phyloP scores from a whole-genome alignment of 1,140 invertebrate species.

The Aphaenogaster rudis region DNA sequence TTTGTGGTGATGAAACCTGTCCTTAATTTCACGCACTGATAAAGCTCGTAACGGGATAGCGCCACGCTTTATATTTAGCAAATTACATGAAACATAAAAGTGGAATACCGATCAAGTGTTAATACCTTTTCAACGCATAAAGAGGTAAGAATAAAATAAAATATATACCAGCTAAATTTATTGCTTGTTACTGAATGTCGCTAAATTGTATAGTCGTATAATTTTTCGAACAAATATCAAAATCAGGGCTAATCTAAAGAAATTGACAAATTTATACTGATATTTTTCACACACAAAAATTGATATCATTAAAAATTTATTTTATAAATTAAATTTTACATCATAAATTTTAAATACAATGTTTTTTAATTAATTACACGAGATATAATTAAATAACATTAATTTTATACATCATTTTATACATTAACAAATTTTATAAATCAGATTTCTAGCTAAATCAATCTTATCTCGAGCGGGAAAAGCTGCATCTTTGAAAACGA shows the following conservation, averaged over 20 bases:
- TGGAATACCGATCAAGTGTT: neutral
- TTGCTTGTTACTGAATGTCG: neutral
- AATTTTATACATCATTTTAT: too few relatives aligned
- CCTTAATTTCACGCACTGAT: slow-evolving; percentile 35
- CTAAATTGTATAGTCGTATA: neutral
- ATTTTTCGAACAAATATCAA: neutral
- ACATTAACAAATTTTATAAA: too few relatives aligned
- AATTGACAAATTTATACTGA: neutral
- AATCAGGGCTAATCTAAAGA: neutral
- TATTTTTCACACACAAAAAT: neutral
- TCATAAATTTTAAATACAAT: neutral
- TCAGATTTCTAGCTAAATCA: neutral
- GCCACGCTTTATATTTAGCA: slow-evolving; percentile 18
- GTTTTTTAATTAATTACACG: slow-evolving; percentile 6
- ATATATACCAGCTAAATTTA: neutral
- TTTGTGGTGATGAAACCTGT: neutral
- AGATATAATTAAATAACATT: slow-evolving; percentile 1
- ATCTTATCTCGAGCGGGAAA: neutral
- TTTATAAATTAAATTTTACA: too few relatives aligned
- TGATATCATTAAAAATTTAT: neutral
- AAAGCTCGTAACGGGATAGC: slow-evolving; percentile 3
- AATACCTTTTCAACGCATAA: neutral
- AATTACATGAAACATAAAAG: neutral
- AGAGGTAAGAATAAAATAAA: neutral
- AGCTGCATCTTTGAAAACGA: slow-evolving; percentile 15